Evolutionary conservation across 2,797 vertebrate genomes (phyloP).

Genomic region (Poecilia velifera): DNA sequence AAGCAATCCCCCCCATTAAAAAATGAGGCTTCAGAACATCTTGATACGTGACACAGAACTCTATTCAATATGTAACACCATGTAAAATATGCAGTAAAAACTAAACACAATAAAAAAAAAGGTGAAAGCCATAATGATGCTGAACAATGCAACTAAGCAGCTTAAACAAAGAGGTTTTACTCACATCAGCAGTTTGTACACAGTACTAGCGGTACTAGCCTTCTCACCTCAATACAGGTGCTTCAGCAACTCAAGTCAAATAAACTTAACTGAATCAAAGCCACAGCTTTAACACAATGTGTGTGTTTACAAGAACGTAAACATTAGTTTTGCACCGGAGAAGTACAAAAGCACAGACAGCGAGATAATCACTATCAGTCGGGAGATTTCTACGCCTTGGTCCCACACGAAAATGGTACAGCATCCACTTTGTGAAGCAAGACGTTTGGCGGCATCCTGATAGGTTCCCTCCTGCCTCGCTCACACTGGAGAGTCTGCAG

Average conservation of each 20-base stretch:
- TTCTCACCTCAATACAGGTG: not conserved
- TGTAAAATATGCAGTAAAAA: not conserved
- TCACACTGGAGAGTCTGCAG: constrained; percentile 38
- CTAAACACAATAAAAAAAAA: not conserved
- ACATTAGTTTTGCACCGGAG: constrained; percentile 44
- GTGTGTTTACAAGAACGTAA: constrained; percentile 63
- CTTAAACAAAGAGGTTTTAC: not conserved
- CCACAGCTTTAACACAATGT: constrained; percentile 10
- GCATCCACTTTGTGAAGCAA: constrained; percentile 28
- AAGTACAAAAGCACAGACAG: constrained; percentile 31
- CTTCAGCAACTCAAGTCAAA: constrained; percentile 6
- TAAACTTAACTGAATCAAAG: constrained; percentile 12
- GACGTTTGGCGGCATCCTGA: not conserved
- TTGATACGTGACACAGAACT: not conserved
- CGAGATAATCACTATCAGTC: not conserved
- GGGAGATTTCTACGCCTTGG: not conserved
- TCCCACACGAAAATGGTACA: constrained; percentile 16
- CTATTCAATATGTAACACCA: not conserved
- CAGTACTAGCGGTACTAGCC: not conserved
- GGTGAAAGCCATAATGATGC: not conserved
- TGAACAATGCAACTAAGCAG: constrained; percentile 16
- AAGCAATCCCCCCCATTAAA: not conserved
- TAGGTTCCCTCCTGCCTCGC: not conserved
- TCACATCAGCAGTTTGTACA: constrained; percentile 8
- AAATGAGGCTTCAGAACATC: not conserved